phyloP scores from a whole-genome alignment of 2,113 vertebrate genomes.

The Eira barbara region DNA sequence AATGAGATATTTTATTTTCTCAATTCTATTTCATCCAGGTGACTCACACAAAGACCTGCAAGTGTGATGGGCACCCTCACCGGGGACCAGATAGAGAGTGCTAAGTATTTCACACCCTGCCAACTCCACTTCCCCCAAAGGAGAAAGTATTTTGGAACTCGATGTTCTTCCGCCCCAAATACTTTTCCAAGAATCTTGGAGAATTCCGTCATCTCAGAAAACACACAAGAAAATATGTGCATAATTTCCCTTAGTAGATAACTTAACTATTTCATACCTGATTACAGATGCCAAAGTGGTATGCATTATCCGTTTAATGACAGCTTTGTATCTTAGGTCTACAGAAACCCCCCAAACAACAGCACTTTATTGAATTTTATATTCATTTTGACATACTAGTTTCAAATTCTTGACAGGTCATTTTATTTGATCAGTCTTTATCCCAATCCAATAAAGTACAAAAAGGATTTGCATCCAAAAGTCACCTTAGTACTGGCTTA shows the following conservation, averaged over 20 bases:
- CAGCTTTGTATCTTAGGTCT: neutral
- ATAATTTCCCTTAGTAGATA: constrained; percentile 12
- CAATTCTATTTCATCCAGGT: neutral
- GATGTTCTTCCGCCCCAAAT: constrained; percentile 36
- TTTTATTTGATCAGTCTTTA: neutral
- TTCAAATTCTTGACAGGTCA: neutral
- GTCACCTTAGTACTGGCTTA: neutral
- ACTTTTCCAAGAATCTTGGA: constrained; percentile 51
- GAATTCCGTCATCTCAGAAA: neutral
- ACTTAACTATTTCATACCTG: constrained; percentile 10
- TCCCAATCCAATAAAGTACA: neutral
- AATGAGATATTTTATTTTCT: neutral
- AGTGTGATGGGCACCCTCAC: neutral
- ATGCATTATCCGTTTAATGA: neutral
- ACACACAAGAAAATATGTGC: constrained; percentile 42
- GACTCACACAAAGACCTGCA: neutral
- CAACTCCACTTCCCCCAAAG: neutral
- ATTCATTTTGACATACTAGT: neutral
- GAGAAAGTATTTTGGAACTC: constrained; percentile 35
- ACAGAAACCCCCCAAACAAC: neutral
- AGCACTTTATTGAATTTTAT: neutral
- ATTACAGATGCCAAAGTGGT: constrained; percentile 6
- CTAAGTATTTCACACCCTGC: neutral
- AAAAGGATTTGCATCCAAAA: neutral
- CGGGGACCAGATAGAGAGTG: neutral